phyloP scores from a whole-genome alignment of 2,797 vertebrate species.

The Chelon auratus region DNA sequence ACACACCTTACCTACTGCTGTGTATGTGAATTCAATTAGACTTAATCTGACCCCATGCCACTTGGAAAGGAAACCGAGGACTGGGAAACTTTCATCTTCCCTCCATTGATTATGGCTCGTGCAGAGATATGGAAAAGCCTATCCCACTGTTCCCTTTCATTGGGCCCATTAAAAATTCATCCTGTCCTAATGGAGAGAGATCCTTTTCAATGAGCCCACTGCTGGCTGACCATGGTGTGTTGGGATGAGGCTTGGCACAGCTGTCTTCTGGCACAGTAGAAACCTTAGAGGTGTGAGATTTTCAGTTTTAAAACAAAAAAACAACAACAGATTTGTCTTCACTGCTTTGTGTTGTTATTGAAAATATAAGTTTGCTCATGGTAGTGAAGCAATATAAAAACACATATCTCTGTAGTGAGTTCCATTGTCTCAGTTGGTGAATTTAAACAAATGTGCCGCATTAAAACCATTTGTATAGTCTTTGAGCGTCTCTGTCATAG shows the following conservation, averaged over 20 bases:
- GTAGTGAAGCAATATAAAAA: background rate
- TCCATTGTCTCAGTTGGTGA: too few species aligned
- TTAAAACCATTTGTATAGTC: too few species aligned
- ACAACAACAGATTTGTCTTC: background rate
- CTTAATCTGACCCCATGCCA: conserved; percentile 83
- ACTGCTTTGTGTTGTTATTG: background rate
- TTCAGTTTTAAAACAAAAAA: background rate
- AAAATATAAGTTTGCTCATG: background rate
- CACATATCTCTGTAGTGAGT: background rate
- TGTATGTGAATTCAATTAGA: conserved; percentile 81
- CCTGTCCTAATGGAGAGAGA: conserved; percentile 76
- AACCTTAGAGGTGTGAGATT: conserved; percentile 34
- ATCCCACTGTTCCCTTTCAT: conserved; percentile 85
- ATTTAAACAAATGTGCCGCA: too few species aligned
- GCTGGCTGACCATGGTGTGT: conserved; percentile 58
- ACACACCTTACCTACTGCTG: conserved; percentile 79
- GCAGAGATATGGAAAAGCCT: conserved; percentile 83
- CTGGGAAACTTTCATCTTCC: conserved; percentile 82
- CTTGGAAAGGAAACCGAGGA: conserved; percentile 76
- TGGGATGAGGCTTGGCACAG: conserved; percentile 62
- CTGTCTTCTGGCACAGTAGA: conserved; percentile 46
- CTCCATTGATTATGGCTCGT: conserved; percentile 83
- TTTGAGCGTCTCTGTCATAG: too few species aligned
- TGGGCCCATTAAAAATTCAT: conserved; percentile 85
- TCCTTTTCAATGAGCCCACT: conserved; percentile 73